These are phyloP conservation scores for Aphelocoma californica DNA, from an alignment of 2,797 vertebrate genomes.

Conservation along the genomic window DNA sequence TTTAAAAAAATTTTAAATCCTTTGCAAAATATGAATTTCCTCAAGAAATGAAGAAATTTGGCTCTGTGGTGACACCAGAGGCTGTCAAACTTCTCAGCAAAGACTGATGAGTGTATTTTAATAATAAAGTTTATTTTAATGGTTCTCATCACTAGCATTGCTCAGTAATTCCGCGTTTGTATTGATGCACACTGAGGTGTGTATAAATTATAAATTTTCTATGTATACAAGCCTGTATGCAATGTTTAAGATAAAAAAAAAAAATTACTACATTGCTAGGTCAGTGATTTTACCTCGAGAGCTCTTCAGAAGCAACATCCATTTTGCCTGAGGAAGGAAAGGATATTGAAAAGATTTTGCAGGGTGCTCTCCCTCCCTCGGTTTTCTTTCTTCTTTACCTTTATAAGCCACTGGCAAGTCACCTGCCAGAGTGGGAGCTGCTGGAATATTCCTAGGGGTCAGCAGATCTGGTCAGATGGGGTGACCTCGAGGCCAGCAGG, in stretches of 20 bases:
- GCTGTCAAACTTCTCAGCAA: neutral
- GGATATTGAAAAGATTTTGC: neutral
- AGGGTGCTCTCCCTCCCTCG: neutral
- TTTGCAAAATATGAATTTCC: neutral
- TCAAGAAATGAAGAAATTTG: neutral
- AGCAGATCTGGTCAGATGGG: neutral
- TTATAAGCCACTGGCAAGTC: neutral
- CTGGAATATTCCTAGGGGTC: neutral
- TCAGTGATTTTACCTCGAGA: neutral
- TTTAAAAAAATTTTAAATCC: neutral
- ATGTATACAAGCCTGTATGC: too few species aligned
- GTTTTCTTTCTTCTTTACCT: neutral
- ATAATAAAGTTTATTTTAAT: neutral
- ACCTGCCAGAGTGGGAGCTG: neutral
- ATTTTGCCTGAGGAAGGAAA: neutral
- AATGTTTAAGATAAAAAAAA: neutral
- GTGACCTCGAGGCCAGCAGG: neutral
- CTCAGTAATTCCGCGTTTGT: neutral
- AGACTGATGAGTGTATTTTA: neutral
- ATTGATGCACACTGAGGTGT: neutral
- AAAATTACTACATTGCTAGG: fast-evolving
- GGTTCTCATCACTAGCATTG: neutral
- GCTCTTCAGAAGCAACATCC: neutral
- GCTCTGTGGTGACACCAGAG: neutral
- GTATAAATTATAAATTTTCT: neutral